These are phyloP conservation scores for Perccottus glenii DNA, from an alignment of 2,113 vertebrate genomes.

Conservation along the genomic window DNA sequence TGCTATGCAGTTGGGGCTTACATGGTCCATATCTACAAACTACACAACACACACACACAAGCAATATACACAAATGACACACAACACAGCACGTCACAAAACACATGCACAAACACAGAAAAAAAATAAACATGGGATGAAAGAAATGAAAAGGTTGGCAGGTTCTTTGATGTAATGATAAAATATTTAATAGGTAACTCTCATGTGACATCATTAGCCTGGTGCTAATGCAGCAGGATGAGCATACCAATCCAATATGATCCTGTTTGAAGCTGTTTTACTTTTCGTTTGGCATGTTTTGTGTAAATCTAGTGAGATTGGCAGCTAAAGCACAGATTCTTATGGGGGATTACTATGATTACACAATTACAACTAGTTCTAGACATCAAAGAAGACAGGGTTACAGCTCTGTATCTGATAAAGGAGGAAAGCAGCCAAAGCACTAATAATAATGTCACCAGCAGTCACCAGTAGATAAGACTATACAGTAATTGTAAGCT, in stretches of 20 bases:
- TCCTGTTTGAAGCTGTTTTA: background rate
- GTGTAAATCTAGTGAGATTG: background rate
- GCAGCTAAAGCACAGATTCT: slow-evolving; percentile 4
- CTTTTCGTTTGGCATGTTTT: background rate
- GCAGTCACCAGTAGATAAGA: slow-evolving; percentile 12
- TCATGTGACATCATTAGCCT: slow-evolving; percentile 2
- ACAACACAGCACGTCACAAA: slow-evolving; percentile 46
- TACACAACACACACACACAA: slow-evolving; percentile 88
- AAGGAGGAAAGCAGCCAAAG: slow-evolving; percentile 37
- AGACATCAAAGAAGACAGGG: slow-evolving; percentile 47
- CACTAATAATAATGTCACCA: slow-evolving; percentile 16
- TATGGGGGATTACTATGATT: slow-evolving; percentile 7
- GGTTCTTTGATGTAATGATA: slow-evolving; percentile 33
- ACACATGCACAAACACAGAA: slow-evolving; percentile 90
- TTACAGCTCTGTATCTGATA: slow-evolving; percentile 26
- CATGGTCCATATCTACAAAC: slow-evolving; percentile 94
- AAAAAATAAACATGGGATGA: slow-evolving; percentile 81
- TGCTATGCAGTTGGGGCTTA: slow-evolving; percentile 91
- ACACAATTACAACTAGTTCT: slow-evolving; percentile 16
- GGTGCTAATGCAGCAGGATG: slow-evolving; percentile 5
- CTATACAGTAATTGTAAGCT: too few species aligned
- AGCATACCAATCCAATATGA: background rate
- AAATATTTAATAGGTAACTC: slow-evolving; percentile 31
- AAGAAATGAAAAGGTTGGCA: slow-evolving; percentile 74
- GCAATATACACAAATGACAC: slow-evolving; percentile 75